Conservation (phyloP, 1,140 invertebrate species). For the Brachionus angularis region DNA sequence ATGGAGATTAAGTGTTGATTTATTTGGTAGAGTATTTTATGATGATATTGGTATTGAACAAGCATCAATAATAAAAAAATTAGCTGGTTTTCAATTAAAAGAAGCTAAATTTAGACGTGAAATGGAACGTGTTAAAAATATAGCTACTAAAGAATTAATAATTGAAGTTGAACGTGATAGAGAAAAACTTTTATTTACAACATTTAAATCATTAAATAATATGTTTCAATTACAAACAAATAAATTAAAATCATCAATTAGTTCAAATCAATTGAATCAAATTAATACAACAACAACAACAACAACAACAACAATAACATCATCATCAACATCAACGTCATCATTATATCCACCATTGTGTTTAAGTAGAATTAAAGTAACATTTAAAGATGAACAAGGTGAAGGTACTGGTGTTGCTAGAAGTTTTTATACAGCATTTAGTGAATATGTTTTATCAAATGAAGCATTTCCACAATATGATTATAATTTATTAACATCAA, state of each 20-base stretch:
- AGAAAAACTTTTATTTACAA: constrained; percentile 45
- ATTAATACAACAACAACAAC: constrained; percentile 59
- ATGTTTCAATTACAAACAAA: constrained; percentile 42
- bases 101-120: constrained; percentile 91
- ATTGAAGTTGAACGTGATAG: constrained; percentile 61
- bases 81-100: constrained; percentile 94
- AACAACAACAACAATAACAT: neutral
- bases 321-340: constrained; percentile 62
- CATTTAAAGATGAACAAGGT: constrained; percentile 98
- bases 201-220: constrained; percentile 36
- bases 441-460: constrained; percentile 82
- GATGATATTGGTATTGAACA: constrained; percentile 94
- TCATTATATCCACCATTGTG: constrained; percentile 85
- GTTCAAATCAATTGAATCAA: constrained; percentile 91
- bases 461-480: constrained; percentile 88
- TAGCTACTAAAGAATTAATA: constrained; percentile 85
- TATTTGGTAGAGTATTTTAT: constrained; percentile 95
- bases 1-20: constrained; percentile 83
- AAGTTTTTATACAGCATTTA: constrained; percentile 95
- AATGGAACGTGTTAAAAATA: constrained; percentile 93
- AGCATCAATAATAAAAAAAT: constrained; percentile 86
- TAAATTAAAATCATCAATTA: constrained; percentile 63
- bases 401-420: constrained; percentile 95
- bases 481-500: constrained; percentile 71
- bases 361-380: constrained; percentile 83